These are phyloP conservation scores for Polypterus bichir DNA, from an alignment of 2,113 vertebrate genomes.

Conservation along the genomic window DNA sequence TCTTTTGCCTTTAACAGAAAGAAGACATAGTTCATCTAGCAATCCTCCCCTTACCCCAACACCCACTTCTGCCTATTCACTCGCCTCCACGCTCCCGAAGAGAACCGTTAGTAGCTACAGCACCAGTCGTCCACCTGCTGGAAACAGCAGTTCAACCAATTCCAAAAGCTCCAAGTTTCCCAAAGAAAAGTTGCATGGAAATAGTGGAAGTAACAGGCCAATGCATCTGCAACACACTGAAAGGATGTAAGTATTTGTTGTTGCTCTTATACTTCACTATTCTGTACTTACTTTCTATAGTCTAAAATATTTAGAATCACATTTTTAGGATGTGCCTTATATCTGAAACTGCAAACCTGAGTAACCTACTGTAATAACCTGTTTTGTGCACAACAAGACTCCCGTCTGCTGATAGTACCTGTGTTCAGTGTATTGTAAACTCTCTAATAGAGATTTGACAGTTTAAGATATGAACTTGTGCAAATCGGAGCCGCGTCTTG, in stretches of 20 bases:
- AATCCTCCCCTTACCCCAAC: conserved; percentile 64
- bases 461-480: too few relatives aligned
- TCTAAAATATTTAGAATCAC: too few relatives aligned
- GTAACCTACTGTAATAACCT: too few relatives aligned
- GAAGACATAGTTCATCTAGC: conserved; percentile 85
- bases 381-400: too few relatives aligned
- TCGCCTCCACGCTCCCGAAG: conserved; percentile 61
- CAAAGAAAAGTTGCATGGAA: conserved; percentile 85
- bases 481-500: too few relatives aligned
- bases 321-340: too few relatives aligned
- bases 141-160: conserved; percentile 54
- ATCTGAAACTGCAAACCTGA: too few relatives aligned
- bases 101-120: conserved; percentile 52
- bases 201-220: conserved; percentile 69
- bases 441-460: too few relatives aligned
- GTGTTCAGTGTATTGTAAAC: too few relatives aligned
- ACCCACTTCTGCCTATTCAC: conserved; percentile 57
- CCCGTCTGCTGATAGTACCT: too few relatives aligned
- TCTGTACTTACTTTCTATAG: too few relatives aligned
- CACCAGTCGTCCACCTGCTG: conserved; percentile 44
- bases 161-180: conserved; percentile 81
- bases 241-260: conserved; percentile 68
- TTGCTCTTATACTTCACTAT: not conserved
- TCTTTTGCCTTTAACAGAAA: conserved; percentile 57
- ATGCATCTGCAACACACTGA: conserved; percentile 64